These are phyloP conservation scores for Amazona guildingii DNA, from an alignment of 2,113 vertebrate species.

Conservation along the genomic window DNA sequence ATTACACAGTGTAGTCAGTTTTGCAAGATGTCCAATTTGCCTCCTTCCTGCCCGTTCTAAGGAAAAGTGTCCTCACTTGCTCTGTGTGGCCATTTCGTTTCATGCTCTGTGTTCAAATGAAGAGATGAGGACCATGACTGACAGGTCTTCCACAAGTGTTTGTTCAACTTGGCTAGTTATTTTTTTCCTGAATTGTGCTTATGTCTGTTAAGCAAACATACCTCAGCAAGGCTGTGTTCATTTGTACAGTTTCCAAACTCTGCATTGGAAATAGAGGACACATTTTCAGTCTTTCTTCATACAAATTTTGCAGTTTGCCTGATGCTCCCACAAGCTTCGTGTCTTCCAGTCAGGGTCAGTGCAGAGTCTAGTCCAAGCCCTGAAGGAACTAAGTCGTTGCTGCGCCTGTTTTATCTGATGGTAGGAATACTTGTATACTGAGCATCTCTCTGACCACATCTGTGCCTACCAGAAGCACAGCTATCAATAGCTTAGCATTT, in stretches of 20 bases:
- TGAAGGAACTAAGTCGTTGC: neutral
- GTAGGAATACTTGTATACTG: neutral
- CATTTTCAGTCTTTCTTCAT: neutral
- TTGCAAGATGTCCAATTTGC: neutral
- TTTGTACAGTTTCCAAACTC: neutral
- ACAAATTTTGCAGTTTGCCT: accelerated
- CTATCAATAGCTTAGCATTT: neutral
- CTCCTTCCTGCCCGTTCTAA: neutral
- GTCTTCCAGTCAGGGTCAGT: neutral
- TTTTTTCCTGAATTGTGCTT: neutral
- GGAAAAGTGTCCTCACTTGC: neutral
- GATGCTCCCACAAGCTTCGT: accelerated
- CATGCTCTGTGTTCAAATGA: neutral
- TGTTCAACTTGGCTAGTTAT: neutral
- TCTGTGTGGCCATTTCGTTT: neutral
- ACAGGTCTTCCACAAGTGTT: neutral
- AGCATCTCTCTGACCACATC: neutral
- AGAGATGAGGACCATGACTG: neutral
- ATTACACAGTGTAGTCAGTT: neutral
- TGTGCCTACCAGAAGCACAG: neutral
- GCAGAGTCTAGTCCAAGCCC: neutral
- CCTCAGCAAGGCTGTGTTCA: neutral
- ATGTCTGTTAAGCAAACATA: neutral
- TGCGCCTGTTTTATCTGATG: neutral
- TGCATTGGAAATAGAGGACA: neutral